A percentile compares a stretch with the other conserved stretches of the same genome.
Conservation (phyloP, 2,113 vertebrate genomes). For the Alectura lathami region DNA sequence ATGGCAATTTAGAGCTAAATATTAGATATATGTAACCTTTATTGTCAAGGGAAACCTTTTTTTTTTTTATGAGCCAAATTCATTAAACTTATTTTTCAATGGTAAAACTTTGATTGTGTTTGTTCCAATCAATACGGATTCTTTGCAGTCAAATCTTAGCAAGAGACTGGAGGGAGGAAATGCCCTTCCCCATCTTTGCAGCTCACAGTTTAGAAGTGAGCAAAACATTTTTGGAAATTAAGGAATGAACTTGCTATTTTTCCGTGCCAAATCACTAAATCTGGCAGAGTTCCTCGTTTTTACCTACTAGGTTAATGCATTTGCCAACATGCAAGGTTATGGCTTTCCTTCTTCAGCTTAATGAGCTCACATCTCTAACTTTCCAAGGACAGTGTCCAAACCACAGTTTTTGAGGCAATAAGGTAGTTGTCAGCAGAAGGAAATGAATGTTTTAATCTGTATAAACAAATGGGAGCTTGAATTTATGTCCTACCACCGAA, state of each 20-base stretch:
- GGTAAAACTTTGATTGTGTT: background rate
- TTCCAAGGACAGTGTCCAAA: conserved; percentile 18
- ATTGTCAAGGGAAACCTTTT: background rate
- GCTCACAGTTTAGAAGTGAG: background rate
- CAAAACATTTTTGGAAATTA: background rate
- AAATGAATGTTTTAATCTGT: background rate
- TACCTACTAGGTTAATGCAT: background rate
- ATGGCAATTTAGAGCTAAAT: background rate
- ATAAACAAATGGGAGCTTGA: background rate
- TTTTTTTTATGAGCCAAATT: background rate
- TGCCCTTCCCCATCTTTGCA: background rate
- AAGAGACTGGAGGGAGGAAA: background rate
- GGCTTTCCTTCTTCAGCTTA: background rate
- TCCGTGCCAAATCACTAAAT: background rate
- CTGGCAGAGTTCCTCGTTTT: background rate
- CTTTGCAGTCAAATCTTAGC: background rate
- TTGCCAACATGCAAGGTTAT: background rate
- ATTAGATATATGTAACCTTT: background rate
- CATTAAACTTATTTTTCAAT: background rate
- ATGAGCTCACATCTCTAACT: background rate
- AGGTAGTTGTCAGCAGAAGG: background rate
- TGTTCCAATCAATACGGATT: background rate
- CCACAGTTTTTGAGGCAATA: conserved; percentile 13
- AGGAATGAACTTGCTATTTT: background rate
- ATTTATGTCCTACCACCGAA: background rate